Percentiles rank a stretch among this genome's conserved stretches.
phyloP scores from a whole-genome alignment of 2,113 vertebrate genomes.

The Mesoclemmys tuberculata region DNA sequence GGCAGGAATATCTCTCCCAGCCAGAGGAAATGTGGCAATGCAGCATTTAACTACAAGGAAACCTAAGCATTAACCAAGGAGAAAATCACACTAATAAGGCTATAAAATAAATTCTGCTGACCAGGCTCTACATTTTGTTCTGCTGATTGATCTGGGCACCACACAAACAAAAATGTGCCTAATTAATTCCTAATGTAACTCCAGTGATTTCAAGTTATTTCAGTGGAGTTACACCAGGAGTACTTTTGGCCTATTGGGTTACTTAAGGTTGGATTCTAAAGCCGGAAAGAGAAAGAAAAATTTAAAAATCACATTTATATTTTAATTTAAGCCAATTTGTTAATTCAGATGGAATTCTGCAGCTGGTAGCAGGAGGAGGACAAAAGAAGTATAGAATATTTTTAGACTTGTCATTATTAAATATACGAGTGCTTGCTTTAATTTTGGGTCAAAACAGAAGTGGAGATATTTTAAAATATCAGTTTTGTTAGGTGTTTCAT shows the following conservation, averaged over 20 bases:
- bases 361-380: conserved; percentile 10
- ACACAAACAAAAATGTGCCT: neutral
- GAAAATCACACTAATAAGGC: neutral
- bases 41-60: neutral
- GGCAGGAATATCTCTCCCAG: conserved; percentile 12
- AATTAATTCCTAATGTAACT: conserved; percentile 25
- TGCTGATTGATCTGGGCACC: neutral
- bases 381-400: conserved; percentile 40
- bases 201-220: conserved; percentile 7
- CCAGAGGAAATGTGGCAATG: neutral
- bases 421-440: conserved; percentile 46
- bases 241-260: conserved; percentile 16
- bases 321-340: conserved; percentile 54
- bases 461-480: conserved; percentile 51
- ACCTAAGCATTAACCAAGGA: conserved; percentile 4
- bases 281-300: conserved; percentile 18
- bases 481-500: conserved; percentile 26
- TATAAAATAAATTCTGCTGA: conserved; percentile 16
- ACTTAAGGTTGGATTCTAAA: conserved; percentile 54
- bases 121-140: neutral
- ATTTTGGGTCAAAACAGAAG: conserved; percentile 55
- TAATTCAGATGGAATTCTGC: conserved; percentile 52
- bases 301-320: conserved; percentile 46
- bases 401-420: conserved; percentile 56
- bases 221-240: neutral